Conservation (phyloP, 2,797 vertebrate species). For the Fringilla coelebs region DNA sequence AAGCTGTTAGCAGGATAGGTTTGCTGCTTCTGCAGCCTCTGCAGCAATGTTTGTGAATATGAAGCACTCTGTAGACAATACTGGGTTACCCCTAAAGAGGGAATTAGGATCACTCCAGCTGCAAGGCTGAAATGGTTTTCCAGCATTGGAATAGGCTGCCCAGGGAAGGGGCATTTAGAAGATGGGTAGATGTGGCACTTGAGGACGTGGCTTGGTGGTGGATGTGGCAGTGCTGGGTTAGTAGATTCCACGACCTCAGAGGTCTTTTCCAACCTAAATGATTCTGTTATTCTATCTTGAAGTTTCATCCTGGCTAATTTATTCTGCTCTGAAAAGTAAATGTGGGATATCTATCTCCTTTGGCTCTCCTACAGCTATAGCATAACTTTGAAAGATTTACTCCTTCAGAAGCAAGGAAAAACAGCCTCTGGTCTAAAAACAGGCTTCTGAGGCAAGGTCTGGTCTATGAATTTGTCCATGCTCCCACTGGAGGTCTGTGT, state of each 20-base stretch:
- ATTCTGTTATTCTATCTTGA: neutral
- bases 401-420: neutral
- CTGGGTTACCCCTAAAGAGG: neutral
- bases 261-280: neutral
- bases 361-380: neutral
- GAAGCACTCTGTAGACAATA: neutral
- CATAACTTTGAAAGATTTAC: neutral
- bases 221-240: neutral
- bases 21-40: neutral
- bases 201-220: neutral
- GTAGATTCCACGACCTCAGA: neutral
- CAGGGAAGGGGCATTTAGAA: neutral
- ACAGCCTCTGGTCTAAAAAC: neutral
- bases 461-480: neutral
- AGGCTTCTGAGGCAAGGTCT: neutral
- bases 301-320: neutral
- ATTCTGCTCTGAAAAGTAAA: neutral
- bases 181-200: neutral
- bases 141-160: neutral
- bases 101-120: neutral
- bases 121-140: neutral
- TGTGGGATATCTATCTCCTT: neutral
- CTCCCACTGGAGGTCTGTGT: neutral
- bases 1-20: neutral
- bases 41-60: neutral